Percentiles rank a stretch among this genome's conserved stretches.
Conservation (phyloP, 1,140 invertebrate species). For the Bombus sibiricus region DNA sequence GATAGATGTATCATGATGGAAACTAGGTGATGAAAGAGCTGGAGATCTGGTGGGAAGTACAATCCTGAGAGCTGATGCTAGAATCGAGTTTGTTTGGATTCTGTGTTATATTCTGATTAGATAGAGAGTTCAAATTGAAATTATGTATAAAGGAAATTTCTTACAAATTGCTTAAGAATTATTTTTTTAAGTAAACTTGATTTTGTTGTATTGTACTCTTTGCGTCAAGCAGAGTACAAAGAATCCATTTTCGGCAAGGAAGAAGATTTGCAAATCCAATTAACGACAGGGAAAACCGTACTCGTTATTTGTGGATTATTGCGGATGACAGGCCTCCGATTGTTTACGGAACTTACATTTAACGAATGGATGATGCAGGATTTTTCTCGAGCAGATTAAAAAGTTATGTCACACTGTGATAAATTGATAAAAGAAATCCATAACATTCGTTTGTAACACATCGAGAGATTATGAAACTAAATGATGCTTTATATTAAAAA, state of each 20-base stretch:
- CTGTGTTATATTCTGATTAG: background rate
- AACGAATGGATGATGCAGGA: background rate
- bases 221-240: background rate
- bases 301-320: slow-evolving; percentile 42
- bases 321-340: too few species aligned
- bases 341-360: background rate
- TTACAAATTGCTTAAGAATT: background rate
- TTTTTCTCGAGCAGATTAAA: slow-evolving; percentile 2
- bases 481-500: background rate
- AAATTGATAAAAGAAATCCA: background rate
- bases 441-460: background rate
- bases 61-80: background rate
- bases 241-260: background rate
- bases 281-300: background rate
- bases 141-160: background rate
- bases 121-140: background rate
- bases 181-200: background rate
- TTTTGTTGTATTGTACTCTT: background rate
- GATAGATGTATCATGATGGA: background rate
- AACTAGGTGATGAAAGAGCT: background rate
- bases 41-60: background rate
- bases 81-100: background rate
- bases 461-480: background rate
- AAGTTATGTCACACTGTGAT: background rate
- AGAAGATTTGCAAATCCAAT: slow-evolving; percentile 9